Evolutionary conservation across 1,140 invertebrate genomes (phyloP), one percentile per base, ranked within the genome.

Genomic region (Phymorhynchus buccinoides): DNA sequence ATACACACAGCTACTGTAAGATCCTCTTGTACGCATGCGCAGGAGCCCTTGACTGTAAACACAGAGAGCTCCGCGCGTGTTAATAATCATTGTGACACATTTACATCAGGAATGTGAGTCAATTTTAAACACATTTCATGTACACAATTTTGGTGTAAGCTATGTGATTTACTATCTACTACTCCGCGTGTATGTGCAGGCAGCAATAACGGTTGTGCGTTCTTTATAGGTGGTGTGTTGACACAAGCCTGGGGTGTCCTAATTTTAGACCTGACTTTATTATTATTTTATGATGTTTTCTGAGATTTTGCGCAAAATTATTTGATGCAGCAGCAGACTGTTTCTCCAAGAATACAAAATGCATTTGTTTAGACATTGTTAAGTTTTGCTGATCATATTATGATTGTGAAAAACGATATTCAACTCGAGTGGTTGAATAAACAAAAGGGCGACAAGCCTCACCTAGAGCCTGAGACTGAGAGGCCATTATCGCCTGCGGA

Each of bases 1-100:
- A 75, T 75, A 75, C 73, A 41, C 14, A 16, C 16, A 75, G 73
- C 41, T 37, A 75, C 73, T 75, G 14, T 30, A 35, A 41, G 73
- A 75, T 75, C 73, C 73, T 41, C 73, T 75, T 75, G 32, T 37
- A 37, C 81, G 62, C 81, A 83, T 83, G 81, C 81, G 81, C 81
- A 83, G 44, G 66, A 66, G 81, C 62, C 35, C 35, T 66, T 66
- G 22, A 83, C 81, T 83, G 81, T 83, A 83, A 83, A 83, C 81
- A 83, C 52, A 71, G 81, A 71, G 62, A 44, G 66, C 81, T 73
- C 56, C 81, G 81, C 81, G 81, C 81, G 81, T 83, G 81, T 83
- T 32, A 35, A 35, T 44, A 39, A 71, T 83, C 66, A 66, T 83
- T 83, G 81, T 83, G 81, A 83, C 81, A 71, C 41, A 68, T 32